Percentiles rank a stretch among this genome's conserved stretches.
phyloP scores from a whole-genome alignment of 2,113 vertebrate species.

The Helogale parvula region DNA sequence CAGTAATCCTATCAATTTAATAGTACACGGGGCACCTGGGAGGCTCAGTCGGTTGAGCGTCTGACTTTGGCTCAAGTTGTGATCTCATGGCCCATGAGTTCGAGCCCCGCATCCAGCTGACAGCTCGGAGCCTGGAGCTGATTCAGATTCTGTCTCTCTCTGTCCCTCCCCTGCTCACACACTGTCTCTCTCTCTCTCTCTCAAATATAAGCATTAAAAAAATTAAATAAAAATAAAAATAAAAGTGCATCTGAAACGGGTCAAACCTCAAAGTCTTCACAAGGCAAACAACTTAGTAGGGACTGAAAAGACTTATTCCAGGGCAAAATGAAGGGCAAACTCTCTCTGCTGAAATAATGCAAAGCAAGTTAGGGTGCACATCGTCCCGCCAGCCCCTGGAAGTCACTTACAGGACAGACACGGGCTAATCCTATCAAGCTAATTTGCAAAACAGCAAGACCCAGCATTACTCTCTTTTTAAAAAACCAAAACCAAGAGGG shows the following conservation, averaged over 20 bases:
- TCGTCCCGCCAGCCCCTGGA: neutral
- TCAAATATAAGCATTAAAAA: too few species aligned
- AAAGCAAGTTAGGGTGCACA: neutral
- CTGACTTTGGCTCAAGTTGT: too few species aligned
- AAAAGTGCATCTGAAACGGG: neutral
- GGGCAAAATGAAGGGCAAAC: neutral
- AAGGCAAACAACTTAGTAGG: neutral
- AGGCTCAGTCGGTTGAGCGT: too few species aligned
- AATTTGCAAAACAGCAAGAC: neutral
- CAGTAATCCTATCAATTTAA: neutral
- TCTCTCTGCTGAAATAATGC: neutral
- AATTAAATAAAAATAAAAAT: too few species aligned
- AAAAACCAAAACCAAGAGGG: neutral
- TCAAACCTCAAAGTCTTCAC: neutral
- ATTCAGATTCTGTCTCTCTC: too few species aligned
- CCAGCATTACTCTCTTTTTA: neutral
- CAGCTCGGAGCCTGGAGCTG: too few species aligned
- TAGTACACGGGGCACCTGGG: too few species aligned
- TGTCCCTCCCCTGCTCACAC: too few species aligned
- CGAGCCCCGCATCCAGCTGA: too few species aligned
- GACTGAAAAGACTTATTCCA: neutral
- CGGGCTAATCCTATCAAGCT: neutral
- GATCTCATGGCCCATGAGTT: too few species aligned
- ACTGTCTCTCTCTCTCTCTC: too few species aligned
- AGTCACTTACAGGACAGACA: neutral